These are phyloP conservation scores for Muscidifurax raptorellus DNA, from an alignment of 1,140 invertebrate species.

Conservation along the genomic window DNA sequence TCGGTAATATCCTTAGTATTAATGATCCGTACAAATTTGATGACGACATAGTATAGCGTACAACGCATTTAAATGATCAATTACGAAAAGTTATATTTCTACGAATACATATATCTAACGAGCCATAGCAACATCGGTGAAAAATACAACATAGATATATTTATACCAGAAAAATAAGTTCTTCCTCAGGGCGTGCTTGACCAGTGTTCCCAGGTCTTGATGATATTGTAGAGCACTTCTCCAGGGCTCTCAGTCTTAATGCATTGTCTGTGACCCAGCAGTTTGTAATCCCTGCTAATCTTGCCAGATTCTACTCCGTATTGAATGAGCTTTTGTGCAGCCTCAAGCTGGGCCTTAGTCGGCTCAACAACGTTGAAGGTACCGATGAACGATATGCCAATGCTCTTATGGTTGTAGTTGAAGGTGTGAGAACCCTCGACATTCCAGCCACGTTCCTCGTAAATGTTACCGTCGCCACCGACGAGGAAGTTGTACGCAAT, in stretches of 20 bases:
- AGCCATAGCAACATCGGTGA: too few species aligned
- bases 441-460: slow-evolving; percentile 86
- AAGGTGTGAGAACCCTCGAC: slow-evolving; percentile 83
- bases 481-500: slow-evolving; percentile 66
- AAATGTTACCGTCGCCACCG: slow-evolving; percentile 85
- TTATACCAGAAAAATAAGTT: too few species aligned
- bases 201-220: slow-evolving; percentile 81
- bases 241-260: slow-evolving; percentile 83
- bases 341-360: slow-evolving; percentile 75
- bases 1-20: too few species aligned
- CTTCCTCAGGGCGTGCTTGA: slow-evolving; percentile 33
- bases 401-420: slow-evolving; percentile 82
- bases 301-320: slow-evolving; percentile 78
- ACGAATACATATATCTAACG: too few species aligned
- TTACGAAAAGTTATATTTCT: too few species aligned
- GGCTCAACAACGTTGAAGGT: slow-evolving; percentile 51
- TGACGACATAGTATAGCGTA: too few species aligned
- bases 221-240: slow-evolving; percentile 77
- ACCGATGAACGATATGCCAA: slow-evolving; percentile 84
- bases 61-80: too few species aligned
- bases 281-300: slow-evolving; percentile 79
- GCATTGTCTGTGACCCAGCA: slow-evolving; percentile 83
- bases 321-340: slow-evolving; percentile 78
- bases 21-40: too few species aligned
- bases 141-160: too few species aligned